Percentiles rank a stretch among this genome's conserved stretches.
These are phyloP conservation scores for Babyrousa celebensis DNA, from an alignment of 2,797 vertebrate genomes.

Conservation along the genomic window DNA sequence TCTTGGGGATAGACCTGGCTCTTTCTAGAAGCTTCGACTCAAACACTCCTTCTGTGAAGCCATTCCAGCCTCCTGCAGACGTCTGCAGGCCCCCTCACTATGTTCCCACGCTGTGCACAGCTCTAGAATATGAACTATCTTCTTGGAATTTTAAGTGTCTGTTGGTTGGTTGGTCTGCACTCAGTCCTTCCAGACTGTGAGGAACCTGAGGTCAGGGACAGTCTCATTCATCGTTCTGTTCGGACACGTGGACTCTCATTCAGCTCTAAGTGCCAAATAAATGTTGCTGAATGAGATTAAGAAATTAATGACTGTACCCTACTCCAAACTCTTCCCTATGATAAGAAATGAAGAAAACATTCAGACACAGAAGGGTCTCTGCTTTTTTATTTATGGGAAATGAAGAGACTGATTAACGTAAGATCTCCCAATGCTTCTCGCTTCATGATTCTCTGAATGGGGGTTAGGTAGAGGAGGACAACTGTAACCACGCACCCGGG, in stretches of 20 bases:
- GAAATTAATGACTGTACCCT: neutral
- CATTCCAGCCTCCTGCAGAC: neutral
- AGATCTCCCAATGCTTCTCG: neutral
- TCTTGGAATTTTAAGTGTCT: neutral
- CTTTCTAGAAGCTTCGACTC: neutral
- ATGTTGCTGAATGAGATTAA: conserved; percentile 6
- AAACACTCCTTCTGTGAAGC: neutral
- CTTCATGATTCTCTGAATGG: neutral
- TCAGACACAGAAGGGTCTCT: neutral
- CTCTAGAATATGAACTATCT: neutral
- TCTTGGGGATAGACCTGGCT: neutral
- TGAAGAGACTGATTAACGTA: neutral
- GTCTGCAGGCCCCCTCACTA: neutral
- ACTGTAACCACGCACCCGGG: neutral
- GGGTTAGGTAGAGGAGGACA: neutral
- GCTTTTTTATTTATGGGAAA: neutral
- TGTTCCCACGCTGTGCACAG: neutral
- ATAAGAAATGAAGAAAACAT: neutral
- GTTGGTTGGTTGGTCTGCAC: neutral
- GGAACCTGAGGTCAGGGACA: neutral
- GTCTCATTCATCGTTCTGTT: neutral
- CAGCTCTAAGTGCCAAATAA: conserved; percentile 5
- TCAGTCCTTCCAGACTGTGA: neutral
- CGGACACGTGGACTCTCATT: neutral
- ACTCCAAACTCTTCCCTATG: neutral